phyloP scores from a whole-genome alignment of 2,888 invertebrate species.

The Notodonta ziczac region DNA sequence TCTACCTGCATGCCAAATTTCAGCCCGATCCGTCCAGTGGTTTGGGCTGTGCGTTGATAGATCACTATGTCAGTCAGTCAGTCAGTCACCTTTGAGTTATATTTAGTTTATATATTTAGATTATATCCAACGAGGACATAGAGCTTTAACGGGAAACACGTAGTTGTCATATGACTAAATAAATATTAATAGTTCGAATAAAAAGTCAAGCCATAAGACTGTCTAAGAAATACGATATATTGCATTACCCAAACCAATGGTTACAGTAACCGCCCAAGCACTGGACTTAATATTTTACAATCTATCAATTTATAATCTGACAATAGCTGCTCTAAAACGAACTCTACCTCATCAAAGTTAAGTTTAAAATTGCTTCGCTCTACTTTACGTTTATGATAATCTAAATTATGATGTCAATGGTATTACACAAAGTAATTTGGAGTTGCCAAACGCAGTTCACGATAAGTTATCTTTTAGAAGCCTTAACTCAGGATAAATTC shows the following conservation, averaged over 20 bases:
- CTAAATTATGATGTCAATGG: constrained; percentile 68
- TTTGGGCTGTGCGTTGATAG: no score
- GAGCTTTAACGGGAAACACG: no score
- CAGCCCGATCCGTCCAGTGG: no score
- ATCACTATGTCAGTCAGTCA: no score
- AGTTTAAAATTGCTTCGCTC: constrained; percentile 25
- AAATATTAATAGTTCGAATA: no score
- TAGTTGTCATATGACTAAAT: no score
- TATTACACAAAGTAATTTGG: constrained; percentile 31
- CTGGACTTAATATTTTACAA: constrained; percentile 37
- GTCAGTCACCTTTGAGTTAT: no score
- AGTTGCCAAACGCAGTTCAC: constrained; percentile 30
- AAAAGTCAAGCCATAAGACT: no score
- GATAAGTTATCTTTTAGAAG: constrained; percentile 5
- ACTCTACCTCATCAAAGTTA: constrained; percentile 36
- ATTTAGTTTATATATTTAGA: no score
- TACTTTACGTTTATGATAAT: constrained; percentile 43
- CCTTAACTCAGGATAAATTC: neutral
- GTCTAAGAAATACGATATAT: no score
- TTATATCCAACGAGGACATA: no score
- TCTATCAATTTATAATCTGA: constrained; percentile 23
- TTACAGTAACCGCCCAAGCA: constrained; percentile 45
- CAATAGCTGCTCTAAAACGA: constrained; percentile 28
- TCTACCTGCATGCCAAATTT: no score
- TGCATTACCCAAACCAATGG: constrained; percentile 17